These are phyloP conservation scores for Phytoseiulus persimilis DNA, from an alignment of 2,888 invertebrate species.

Conservation along the genomic window DNA sequence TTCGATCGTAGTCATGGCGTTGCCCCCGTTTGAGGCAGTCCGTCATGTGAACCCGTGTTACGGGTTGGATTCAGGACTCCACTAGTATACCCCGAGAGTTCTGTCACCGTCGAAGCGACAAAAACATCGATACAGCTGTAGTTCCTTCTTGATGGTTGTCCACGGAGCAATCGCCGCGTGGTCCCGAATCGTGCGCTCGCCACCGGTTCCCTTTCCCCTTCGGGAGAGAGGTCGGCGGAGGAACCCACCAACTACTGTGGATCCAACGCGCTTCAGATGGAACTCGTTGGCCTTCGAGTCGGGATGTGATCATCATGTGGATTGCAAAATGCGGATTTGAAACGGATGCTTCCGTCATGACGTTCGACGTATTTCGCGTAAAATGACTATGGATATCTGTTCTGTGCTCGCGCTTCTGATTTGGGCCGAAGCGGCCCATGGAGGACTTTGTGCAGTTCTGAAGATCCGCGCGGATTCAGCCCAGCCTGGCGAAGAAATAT, in stretches of 20 bases:
- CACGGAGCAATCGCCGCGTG: not conserved
- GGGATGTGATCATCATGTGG: not conserved
- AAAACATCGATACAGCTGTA: not conserved
- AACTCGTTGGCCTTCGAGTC: not conserved
- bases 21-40: too few species aligned
- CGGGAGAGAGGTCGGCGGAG: not conserved
- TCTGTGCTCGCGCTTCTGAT: not conserved
- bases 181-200: not conserved
- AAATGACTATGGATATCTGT: not conserved
- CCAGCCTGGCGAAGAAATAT: not conserved
- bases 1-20: too few species aligned
- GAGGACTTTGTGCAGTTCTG: not conserved
- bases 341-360: not conserved
- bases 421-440: not conserved
- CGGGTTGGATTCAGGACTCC: too few species aligned
- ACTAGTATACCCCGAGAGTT: too few species aligned
- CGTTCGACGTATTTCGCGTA: not conserved
- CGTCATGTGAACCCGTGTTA: too few species aligned
- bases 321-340: not conserved
- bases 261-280: not conserved
- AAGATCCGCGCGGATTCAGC: not conserved
- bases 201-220: not conserved
- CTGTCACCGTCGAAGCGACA: too few species aligned
- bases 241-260: not conserved
- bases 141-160: too few species aligned